These are phyloP conservation scores for Campylomormyrus tamandua DNA, from an alignment of 2,113 vertebrate species.

Conservation along the genomic window DNA sequence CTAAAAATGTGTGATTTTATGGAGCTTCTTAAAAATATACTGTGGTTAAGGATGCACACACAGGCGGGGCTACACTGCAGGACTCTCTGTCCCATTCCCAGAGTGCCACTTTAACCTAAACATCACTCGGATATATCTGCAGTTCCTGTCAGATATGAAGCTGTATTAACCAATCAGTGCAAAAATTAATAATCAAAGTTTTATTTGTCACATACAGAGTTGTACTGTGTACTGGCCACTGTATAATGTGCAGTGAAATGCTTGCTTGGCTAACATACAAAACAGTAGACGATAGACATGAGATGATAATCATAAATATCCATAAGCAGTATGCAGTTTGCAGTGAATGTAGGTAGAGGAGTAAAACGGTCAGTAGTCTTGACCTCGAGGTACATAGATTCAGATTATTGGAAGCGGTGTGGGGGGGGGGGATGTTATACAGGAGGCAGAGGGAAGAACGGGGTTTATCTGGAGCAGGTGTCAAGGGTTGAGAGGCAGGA, in stretches of 20 bases:
- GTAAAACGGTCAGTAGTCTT: neutral
- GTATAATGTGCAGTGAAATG: neutral
- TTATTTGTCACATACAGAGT: neutral
- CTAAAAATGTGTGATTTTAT: neutral
- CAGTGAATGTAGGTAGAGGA: neutral
- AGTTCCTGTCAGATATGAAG: neutral
- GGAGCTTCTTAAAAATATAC: neutral
- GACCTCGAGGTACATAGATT: neutral
- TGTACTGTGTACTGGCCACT: neutral
- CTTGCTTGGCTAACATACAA: neutral
- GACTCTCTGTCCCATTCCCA: neutral
- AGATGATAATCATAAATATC: neutral
- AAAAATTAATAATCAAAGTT: neutral
- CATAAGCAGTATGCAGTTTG: neutral
- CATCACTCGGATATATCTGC: neutral
- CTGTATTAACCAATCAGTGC: neutral
- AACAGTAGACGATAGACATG: neutral
- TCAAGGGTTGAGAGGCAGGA: neutral
- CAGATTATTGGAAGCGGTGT: neutral
- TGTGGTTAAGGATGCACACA: neutral
- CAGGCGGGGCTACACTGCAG: neutral
- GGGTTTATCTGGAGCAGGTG: neutral
- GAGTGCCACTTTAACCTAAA: neutral
- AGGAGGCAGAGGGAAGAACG: neutral
- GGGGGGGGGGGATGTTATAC: neutral